Evolutionary conservation across 2,888 invertebrate species (phyloP).

Genomic region (Athalia rosae): DNA sequence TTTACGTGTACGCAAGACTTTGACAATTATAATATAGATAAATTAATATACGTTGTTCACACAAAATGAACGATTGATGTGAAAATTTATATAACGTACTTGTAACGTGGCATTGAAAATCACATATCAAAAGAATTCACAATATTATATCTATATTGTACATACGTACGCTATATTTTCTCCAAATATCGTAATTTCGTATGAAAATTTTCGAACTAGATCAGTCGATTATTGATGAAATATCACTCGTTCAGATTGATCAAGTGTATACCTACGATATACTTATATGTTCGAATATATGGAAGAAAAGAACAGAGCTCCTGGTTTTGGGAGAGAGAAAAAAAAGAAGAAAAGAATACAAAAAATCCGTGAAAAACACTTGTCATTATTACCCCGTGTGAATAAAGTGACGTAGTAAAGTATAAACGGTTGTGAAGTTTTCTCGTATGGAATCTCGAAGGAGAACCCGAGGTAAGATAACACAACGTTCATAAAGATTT

Average conservation of each 20-base stretch:
- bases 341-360: too few relatives aligned
- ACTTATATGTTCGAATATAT: too few relatives aligned
- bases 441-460: slow-evolving; percentile 41
- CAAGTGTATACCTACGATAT: neutral
- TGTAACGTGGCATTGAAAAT: neutral
- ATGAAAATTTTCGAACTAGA: slow-evolving; percentile 2
- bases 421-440: slow-evolving; percentile 45
- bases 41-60: neutral
- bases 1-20: neutral
- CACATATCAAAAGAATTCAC: slow-evolving; percentile 31
- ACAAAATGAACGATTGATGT: slow-evolving; percentile 7
- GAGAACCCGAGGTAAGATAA: slow-evolving; percentile 38
- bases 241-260: neutral
- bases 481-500: slow-evolving; percentile 35
- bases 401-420: slow-evolving; percentile 27
- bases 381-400: slow-evolving; percentile 40
- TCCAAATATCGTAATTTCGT: slow-evolving; percentile 8
- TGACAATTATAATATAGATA: neutral
- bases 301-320: too few relatives aligned
- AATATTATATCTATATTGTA: too few relatives aligned
- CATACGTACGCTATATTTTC: neutral
- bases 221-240: slow-evolving; percentile 2
- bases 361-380: slow-evolving; percentile 11
- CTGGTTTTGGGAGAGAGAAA: too few relatives aligned
- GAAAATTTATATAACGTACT: slow-evolving; percentile 11